Percentiles rank a stretch among this genome's conserved stretches.
These are phyloP conservation scores for Chinchilla lanigera DNA, from an alignment of 2,113 vertebrate species.

Conservation along the genomic window DNA sequence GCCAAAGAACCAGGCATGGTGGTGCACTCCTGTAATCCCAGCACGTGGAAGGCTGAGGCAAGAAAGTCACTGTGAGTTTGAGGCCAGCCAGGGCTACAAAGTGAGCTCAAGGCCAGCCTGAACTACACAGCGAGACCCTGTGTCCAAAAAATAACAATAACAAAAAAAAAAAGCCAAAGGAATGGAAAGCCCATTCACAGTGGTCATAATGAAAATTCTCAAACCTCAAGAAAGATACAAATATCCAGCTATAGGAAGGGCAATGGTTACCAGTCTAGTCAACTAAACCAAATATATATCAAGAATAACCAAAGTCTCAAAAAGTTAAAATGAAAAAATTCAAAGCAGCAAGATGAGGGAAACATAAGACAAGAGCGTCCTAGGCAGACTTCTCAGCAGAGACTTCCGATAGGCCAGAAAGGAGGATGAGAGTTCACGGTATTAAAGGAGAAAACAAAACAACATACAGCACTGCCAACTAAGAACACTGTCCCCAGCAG, in stretches of 20 bases:
- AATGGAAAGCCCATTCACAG: neutral
- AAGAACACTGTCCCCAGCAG: too few species aligned
- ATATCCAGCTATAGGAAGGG: neutral
- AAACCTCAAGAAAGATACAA: neutral
- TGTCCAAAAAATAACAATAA: too few species aligned
- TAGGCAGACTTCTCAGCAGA: neutral
- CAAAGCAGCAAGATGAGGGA: neutral
- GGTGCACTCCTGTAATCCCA: neutral
- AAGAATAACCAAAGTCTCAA: neutral
- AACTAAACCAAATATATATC: neutral
- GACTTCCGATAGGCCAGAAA: neutral
- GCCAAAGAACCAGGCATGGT: neutral
- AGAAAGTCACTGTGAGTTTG: neutral
- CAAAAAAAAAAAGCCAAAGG: too few species aligned
- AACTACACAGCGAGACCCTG: too few species aligned
- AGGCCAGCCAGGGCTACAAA: neutral
- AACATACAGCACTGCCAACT: neutral
- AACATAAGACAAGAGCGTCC: neutral
- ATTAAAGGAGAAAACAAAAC: neutral
- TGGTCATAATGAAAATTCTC: neutral
- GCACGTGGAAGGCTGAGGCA: neutral
- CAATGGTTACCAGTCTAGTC: neutral
- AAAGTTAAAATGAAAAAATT: neutral
- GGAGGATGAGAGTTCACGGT: neutral
- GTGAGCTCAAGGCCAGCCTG: neutral